Evolutionary conservation across 2,113 vertebrate genomes (phyloP).

Genomic region (Eira barbara): DNA sequence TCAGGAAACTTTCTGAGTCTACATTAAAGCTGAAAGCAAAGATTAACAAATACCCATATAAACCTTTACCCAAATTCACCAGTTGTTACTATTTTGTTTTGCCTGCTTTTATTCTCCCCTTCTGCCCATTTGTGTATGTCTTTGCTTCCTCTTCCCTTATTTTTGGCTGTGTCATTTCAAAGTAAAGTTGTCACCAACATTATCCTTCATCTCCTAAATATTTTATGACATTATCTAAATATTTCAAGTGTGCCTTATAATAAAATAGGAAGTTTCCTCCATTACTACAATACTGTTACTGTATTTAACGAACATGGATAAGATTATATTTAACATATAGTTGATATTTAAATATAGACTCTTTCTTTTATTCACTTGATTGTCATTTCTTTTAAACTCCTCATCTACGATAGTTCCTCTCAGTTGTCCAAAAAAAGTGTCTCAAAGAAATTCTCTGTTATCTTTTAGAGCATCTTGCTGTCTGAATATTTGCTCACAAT

Average conservation of each 20-base stretch:
- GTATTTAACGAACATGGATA: not conserved
- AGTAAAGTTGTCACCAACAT: not conserved
- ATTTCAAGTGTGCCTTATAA: not conserved
- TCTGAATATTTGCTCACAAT: not conserved
- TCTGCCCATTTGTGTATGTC: not conserved
- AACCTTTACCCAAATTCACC: not conserved
- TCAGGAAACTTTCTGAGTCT: not conserved
- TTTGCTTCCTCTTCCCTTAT: not conserved
- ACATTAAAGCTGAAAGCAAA: not conserved
- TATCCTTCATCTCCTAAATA: not conserved
- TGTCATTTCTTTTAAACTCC: not conserved
- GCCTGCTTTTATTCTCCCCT: not conserved
- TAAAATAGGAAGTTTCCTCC: not conserved
- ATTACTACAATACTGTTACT: not conserved
- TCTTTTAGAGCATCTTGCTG: not conserved
- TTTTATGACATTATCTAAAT: not conserved
- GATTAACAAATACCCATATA: not conserved
- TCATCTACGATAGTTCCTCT: not conserved
- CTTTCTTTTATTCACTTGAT: not conserved
- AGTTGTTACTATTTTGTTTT: not conserved
- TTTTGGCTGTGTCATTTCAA: not conserved
- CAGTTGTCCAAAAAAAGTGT: not conserved
- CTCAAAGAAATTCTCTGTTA: not conserved
- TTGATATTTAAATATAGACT: not conserved
- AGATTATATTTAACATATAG: not conserved